These are phyloP conservation scores for Drosophila tripunctata DNA, from an alignment of 2,888 invertebrate species.

Conservation along the genomic window DNA sequence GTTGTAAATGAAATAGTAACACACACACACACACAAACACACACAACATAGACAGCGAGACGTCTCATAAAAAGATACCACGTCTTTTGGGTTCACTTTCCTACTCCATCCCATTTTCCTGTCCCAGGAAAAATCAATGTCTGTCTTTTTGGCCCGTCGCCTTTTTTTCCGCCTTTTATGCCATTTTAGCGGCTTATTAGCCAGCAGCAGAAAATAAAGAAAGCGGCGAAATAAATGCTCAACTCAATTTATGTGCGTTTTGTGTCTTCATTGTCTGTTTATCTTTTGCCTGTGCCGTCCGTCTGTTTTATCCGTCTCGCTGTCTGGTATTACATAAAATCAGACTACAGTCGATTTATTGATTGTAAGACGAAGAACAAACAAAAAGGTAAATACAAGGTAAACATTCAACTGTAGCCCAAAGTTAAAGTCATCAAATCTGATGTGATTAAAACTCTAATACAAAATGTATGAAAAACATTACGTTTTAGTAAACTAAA, in stretches of 20 bases:
- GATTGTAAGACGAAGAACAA: slow-evolving; percentile 38
- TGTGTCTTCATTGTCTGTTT: slow-evolving; percentile 32
- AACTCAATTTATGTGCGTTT: slow-evolving; percentile 28
- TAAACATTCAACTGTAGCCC: not conserved
- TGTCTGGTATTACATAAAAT: slow-evolving; percentile 24
- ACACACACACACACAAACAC: slow-evolving; percentile 28
- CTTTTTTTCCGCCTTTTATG: slow-evolving; percentile 44
- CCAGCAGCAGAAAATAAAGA: slow-evolving; percentile 11
- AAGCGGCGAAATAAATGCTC: slow-evolving; percentile 7
- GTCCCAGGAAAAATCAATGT: slow-evolving; percentile 62
- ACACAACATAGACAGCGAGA: slow-evolving; percentile 44
- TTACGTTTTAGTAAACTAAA: too few relatives aligned
- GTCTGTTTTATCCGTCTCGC: not conserved
- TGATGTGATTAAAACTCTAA: too few relatives aligned
- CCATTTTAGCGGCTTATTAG: slow-evolving; percentile 65
- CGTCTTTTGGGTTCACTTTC: slow-evolving; percentile 38
- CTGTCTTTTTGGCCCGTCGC: slow-evolving; percentile 25
- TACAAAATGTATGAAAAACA: too few relatives aligned
- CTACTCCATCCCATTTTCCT: not conserved
- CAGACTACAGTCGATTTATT: slow-evolving; percentile 54
- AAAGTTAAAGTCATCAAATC: not conserved
- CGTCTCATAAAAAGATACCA: slow-evolving; percentile 64
- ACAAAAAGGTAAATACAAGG: not conserved
- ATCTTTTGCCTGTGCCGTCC: slow-evolving; percentile 9
- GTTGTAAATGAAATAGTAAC: slow-evolving; percentile 78